Evolutionary conservation across 2,113 vertebrate genomes (phyloP).

Genomic region (Neotragus moschatus): DNA sequence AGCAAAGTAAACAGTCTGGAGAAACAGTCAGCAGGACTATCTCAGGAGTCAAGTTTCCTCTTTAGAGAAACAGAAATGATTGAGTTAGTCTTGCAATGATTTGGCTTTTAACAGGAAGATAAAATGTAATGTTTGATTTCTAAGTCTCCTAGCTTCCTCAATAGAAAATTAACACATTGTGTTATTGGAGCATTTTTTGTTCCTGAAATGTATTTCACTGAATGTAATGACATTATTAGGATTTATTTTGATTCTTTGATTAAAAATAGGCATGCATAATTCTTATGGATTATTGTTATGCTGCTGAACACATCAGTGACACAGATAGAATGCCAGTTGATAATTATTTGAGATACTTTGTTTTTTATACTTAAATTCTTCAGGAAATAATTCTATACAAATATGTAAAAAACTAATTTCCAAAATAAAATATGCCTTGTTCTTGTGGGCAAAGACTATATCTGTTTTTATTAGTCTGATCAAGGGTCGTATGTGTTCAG

Average conservation of each 20-base stretch:
- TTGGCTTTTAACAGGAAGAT: constrained; percentile 45
- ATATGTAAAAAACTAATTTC: neutral
- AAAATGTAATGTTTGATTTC: constrained; percentile 45
- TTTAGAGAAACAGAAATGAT: neutral
- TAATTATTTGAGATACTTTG: neutral
- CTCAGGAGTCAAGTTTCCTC: neutral
- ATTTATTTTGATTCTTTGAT: constrained; percentile 10
- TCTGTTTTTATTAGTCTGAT: neutral
- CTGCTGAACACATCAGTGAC: neutral
- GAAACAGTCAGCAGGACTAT: neutral
- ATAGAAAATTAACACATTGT: constrained; percentile 24
- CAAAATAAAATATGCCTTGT: neutral
- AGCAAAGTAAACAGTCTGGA: neutral
- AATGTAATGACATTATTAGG: neutral
- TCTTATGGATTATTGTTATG: neutral
- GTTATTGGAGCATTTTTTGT: neutral
- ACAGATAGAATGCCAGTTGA: neutral
- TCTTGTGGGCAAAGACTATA: neutral
- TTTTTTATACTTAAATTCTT: neutral
- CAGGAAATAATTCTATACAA: neutral
- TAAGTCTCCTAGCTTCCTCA: constrained; percentile 4
- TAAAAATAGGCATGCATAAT: neutral
- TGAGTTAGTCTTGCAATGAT: neutral
- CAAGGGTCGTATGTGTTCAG: neutral
- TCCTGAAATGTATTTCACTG: neutral